Evolutionary conservation across 2,797 vertebrate genomes (phyloP).

Genomic region (Brachyrhaphis roseni): DNA sequence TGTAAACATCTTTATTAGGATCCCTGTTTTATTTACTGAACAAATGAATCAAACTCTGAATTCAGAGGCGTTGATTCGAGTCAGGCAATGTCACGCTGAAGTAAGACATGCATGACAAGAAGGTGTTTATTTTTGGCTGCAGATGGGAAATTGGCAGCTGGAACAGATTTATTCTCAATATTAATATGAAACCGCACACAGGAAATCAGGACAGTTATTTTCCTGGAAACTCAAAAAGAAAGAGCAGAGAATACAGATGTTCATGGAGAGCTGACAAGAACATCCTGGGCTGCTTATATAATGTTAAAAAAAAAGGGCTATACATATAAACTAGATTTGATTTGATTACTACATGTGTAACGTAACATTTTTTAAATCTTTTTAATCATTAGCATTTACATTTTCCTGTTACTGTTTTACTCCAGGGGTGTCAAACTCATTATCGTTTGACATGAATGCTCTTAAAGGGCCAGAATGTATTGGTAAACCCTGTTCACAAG

Average conservation of each 20-base stretch:
- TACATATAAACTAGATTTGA: not conserved
- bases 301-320: too few relatives aligned
- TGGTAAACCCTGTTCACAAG: too few relatives aligned
- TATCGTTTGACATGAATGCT: too few relatives aligned
- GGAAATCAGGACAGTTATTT: not conserved
- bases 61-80: not conserved
- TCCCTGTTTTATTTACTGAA: not conserved
- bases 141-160: slow-evolving; percentile 2
- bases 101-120: not conserved
- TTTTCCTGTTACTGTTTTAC: not conserved
- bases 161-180: not conserved
- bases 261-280: not conserved
- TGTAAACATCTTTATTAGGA: not conserved
- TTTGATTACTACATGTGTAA: not conserved
- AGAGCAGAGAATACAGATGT: not conserved
- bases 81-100: not conserved
- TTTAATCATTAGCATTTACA: not conserved
- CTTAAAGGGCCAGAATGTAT: too few relatives aligned
- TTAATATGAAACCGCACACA: not conserved
- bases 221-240: not conserved
- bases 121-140: slow-evolving; percentile 3
- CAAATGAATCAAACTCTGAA: not conserved
- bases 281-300: too few relatives aligned
- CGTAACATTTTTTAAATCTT: not conserved
- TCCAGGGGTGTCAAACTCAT: too few relatives aligned